Evolutionary conservation across 2,113 vertebrate genomes (phyloP), one percentile per base, ranked within the genome.

Genomic region (Pseudopodoces humilis): DNA sequence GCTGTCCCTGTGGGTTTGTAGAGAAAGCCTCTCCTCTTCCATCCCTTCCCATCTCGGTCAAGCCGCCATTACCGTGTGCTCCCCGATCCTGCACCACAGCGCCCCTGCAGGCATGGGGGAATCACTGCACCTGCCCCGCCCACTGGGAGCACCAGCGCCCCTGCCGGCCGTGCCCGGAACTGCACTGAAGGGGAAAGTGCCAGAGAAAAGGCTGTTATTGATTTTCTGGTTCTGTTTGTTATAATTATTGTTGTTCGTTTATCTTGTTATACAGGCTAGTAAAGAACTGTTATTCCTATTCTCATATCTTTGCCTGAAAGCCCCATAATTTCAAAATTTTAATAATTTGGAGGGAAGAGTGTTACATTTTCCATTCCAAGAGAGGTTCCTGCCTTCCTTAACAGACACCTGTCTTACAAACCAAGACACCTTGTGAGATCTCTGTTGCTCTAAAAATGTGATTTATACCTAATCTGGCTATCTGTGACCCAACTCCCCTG

Each of bases 11-110:
- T 30, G 21, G 18, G 16, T 25, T 41, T 25, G 16, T 20, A 3
- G 10, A 25, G 44, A 37, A 44, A 19, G 13, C 28, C 16, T 39
- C 39, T 39, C 39, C 30, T 11, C 15, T 7, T 18, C 35, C 22
- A 7, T 7, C 35, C 28, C 21, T 37, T 59, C 25, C 9, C 20
- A 2, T 13, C 14, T 17, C 1, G 4, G 55, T 2, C 41, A 2
- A 35, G 41, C 19, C 1, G 15, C 43, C 55, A 59, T 30, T 35
- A 3, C 25, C 2, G 2, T 3, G 4, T 16, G 10, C 10, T 16
- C 23, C 33, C 31, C 0, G 11, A 67, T 23, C 22, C 5, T 0
- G 18, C 10, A 0, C 53, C 41, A 28, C 10, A 58, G 53, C 14
- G 24, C 39, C 39, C 39, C 39, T 39, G 8, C 39, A 39, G 39